Evolutionary conservation across 2,113 vertebrate species (phyloP).

Genomic region (Bos indicus): DNA sequence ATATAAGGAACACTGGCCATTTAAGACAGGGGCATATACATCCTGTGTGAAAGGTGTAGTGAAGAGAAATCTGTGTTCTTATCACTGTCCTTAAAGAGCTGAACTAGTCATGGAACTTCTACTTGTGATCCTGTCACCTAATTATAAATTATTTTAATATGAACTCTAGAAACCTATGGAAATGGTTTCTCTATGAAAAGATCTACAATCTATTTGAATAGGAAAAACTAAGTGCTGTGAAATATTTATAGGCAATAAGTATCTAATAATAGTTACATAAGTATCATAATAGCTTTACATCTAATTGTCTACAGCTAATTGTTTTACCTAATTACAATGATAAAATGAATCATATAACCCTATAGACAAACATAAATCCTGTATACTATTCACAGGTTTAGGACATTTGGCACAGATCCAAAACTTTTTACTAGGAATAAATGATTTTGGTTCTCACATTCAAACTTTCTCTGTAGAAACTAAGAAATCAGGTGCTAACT

Average conservation of each 20-base stretch:
- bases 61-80: neutral
- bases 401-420: neutral
- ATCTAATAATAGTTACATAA: neutral
- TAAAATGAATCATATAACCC: neutral
- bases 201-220: neutral
- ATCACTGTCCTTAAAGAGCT: neutral
- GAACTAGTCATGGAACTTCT: neutral
- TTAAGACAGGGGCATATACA: neutral
- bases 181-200: neutral
- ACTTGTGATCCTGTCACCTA: neutral
- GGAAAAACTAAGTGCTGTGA: neutral
- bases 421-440: neutral
- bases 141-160: slow-evolving; percentile 20
- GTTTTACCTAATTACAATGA: neutral
- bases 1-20: neutral
- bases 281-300: neutral
- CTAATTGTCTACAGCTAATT: neutral
- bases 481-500: neutral
- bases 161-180: neutral
- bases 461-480: neutral
- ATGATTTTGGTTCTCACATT: neutral
- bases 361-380: neutral
- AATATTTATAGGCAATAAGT: neutral
- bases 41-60: neutral
- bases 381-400: neutral